phyloP scores from a whole-genome alignment of 2,888 invertebrate genomes.

The Lumbricus terrestris region DNA sequence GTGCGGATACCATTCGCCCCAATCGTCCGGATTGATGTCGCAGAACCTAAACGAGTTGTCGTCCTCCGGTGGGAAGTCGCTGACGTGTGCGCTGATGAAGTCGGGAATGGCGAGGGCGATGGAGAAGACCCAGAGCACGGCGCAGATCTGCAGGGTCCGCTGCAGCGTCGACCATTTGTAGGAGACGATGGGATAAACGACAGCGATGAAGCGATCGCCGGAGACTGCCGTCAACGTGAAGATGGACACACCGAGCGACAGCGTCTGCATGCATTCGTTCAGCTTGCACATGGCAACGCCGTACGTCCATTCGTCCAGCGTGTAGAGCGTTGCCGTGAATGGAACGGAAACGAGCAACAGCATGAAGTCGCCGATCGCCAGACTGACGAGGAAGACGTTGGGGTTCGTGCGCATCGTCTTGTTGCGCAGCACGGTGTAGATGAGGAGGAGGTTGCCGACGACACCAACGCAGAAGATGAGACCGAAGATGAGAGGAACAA shows the following conservation, averaged over 20 bases:
- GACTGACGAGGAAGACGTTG: constrained; percentile 76
- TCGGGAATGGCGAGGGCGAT: constrained; percentile 22
- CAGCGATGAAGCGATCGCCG: constrained; percentile 29
- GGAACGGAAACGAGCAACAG: constrained; percentile 80
- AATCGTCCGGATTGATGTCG: neutral
- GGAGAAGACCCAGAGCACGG: constrained; percentile 19
- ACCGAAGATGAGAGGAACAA: constrained; percentile 75
- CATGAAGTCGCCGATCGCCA: constrained; percentile 78
- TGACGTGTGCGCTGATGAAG: constrained; percentile 14
- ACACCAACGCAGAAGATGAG: constrained; percentile 79
- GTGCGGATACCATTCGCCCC: neutral
- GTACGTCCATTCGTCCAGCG: constrained; percentile 84
- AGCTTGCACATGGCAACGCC: constrained; percentile 72
- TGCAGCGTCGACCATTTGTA: constrained; percentile 19
- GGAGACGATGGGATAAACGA: constrained; percentile 23
- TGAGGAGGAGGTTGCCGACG: constrained; percentile 79
- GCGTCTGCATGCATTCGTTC: constrained; percentile 83
- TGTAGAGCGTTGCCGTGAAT: constrained; percentile 78
- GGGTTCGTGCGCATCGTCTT: constrained; percentile 81
- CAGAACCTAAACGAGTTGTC: neutral
- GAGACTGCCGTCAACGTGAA: constrained; percentile 30
- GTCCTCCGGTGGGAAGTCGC: neutral
- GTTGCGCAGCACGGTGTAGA: constrained; percentile 75
- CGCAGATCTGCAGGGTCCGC: constrained; percentile 6
- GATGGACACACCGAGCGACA: constrained; percentile 73